Evolutionary conservation across 2,888 invertebrate genomes (phyloP), one percentile per base, ranked within the genome.

Genomic region (Isoperla grammatica): DNA sequence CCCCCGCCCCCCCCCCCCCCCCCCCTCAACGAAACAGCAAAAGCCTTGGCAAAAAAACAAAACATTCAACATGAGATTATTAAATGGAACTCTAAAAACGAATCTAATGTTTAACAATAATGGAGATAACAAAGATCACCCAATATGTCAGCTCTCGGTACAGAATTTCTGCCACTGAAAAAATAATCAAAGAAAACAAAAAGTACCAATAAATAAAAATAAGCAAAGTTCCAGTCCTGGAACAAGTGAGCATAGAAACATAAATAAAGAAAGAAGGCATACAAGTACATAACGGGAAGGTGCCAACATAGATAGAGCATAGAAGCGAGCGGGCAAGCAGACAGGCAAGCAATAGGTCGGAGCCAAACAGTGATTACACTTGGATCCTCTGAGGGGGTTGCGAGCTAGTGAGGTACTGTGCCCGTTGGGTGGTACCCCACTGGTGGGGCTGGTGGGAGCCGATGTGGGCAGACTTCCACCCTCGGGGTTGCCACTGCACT

Each of bases 321-420:
- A 50, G 37, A 54, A 59, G 35, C 57, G 46, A 48, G 19, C 56
- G 46, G 19, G 59, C 45, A 58, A 54, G 57, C 46, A 37, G 58
- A 64, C 48, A 40, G 19, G 53, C 43, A 37, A 62, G n/a, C n/a
- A n/a, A n/a, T n/a, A n/a, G n/a, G n/a, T n/a, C n/a, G n/a, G n/a
- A 59, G 55, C 57, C 57, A 62, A 60, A 63, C 50, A 63, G 74
- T 73, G 76, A 78, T 84, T 84, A 84, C 84, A 89, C 81, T 89
- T 89, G 67, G 89, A 89, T 81, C 88, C 88, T 76, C 89, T 81
- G 71, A 89, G 82, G 68, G 87, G 86, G 74, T 87, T 87, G 71
- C 88, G 81, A 67, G 85, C 84, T 80, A 88, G 69, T 59, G 69
- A 66, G 63, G 67, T 63, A 61, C 67, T 65, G 61, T 67, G 62